Base-by-base conservation (phyloP, 92 coral and sea anemone species). In the Bergia puertoricense region DNA sequence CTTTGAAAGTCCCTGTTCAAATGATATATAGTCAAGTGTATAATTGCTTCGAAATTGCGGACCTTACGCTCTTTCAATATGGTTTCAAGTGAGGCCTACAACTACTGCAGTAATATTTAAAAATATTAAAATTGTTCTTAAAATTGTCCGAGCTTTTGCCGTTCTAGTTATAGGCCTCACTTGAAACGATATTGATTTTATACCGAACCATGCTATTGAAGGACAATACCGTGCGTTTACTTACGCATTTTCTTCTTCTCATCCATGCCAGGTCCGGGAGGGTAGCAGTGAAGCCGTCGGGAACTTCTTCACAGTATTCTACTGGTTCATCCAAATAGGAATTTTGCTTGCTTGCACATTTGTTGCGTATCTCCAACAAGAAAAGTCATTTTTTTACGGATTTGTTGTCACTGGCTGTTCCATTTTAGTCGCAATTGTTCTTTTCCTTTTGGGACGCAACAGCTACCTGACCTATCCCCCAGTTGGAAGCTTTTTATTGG, bases 351-450 rank as follows among this genome's bases (percentile, higher is more conserved):
- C 98, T 6, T 89, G 78, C 45, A 95, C 95, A 15, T 66, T 89
- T 9, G 96, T 93, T 0, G 93, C 90, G 6, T 94, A 95, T 74
- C 88, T 95, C 37, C 98, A 95, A 50, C 98, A 95, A 76, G 86
- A 90, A 45, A 45, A 59, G 6, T 90, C 94, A 0, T 95, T 92
- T 57, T 93, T 95, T 83, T 90, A 80, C 23, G 98, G 96, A 8
- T 94, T 92, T 85, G 77, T 94, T 6, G 88, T 95, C 62, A 81
- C 93, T 2, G 82, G 94, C 0, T 20, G 59, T 6, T 67, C 96
- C 1, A 85, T 92, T 66, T 23, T 86, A 39, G 37, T 89, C 0
- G 93, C 94, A 4, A 83, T 90, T 8, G 36, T 93, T 42, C 23
- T 95, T 13, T 88, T 95, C 46, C 66, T 95, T 3, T 22, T 76